Conservation (phyloP, 2,797 vertebrate genomes). For the Margarornis squamiger region DNA sequence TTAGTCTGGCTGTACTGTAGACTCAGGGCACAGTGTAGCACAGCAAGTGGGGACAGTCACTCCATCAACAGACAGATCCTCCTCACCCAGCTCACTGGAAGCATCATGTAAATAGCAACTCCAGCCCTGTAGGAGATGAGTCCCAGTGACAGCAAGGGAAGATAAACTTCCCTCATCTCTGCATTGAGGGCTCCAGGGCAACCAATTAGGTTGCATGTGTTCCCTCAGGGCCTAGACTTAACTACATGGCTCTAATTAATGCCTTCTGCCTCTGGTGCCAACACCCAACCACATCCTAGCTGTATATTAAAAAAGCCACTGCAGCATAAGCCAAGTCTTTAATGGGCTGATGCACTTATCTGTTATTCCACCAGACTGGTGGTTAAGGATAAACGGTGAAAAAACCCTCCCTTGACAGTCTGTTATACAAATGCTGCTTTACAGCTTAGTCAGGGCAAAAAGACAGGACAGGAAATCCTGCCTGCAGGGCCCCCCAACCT, state of each 20-base stretch:
- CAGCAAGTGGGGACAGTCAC: not conserved
- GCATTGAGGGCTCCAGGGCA: not conserved
- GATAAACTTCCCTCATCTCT: not conserved
- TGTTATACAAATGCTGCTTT: not conserved
- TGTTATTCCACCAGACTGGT: not conserved
- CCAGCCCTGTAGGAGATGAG: rapidly evolving
- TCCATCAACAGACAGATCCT: not conserved
- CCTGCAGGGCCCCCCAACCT: not conserved
- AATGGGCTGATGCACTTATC: not conserved
- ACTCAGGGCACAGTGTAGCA: not conserved
- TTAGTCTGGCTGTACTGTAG: not conserved
- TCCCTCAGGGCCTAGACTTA: not conserved
- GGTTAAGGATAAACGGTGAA: not conserved
- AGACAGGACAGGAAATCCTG: not conserved
- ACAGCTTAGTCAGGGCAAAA: not conserved
- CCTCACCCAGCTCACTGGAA: not conserved
- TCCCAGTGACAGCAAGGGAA: not conserved
- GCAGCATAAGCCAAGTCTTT: constrained; percentile 6
- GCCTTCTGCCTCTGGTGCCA: not conserved
- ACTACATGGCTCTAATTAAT: constrained; percentile 27
- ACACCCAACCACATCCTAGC: not conserved
- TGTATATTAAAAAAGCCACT: not conserved
- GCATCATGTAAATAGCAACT: not conserved
- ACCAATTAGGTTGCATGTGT: not conserved
- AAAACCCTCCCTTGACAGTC: not conserved